Evolutionary conservation across 92 coral and sea anemone genomes (phyloP), one percentile per base, ranked within the genome.

Genomic region (Palythoa heliodiscus): DNA sequence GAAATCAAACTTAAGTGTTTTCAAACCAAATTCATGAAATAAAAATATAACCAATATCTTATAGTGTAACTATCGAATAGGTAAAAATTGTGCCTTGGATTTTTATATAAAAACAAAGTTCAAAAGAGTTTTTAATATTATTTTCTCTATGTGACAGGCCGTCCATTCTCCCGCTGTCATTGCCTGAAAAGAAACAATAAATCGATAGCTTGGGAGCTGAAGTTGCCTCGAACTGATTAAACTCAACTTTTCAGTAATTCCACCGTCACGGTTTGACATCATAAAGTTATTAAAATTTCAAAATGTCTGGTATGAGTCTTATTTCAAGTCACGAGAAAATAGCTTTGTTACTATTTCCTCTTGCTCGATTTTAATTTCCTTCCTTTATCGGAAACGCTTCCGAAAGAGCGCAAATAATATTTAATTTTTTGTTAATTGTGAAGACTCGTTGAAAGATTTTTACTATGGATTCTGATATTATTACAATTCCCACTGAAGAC

Each of bases 231-330:
- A 47, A 80, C 43, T n/a, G n/a, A 80, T 80, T 48, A 43, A 66
- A 47, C 19, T 25, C 61, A 22, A 63, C 13, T 79, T 63, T 64
- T 13, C 52, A 22, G 22, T 22, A 17, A 19, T 80, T 60, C 61
- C 63, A 23, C 43, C 38, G 2, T 66, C 84, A 39, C 74, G 72
- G 58, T 39, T 78, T 39, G 83, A 78, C 37, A 78, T 38, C 72
- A 43, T n/a, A 60, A 39, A 60, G 71, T 78, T 78, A 61, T 78
- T 78, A 78, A 79, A 47, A 38, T 80, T 50, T 66, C 38, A 79
- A 78, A 67, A 60, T 64, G 39, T 38, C 39, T 20, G 53, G 25
- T 25, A 79, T 19, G 20, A 37, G 63, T 38, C 71, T 23, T 7
- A 20, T 47, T 58, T 80, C 58, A 14, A 60, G 73, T 64, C 52